phyloP scores from a whole-genome alignment of 2,888 invertebrate genomes.

The Luffia ferchaultella region DNA sequence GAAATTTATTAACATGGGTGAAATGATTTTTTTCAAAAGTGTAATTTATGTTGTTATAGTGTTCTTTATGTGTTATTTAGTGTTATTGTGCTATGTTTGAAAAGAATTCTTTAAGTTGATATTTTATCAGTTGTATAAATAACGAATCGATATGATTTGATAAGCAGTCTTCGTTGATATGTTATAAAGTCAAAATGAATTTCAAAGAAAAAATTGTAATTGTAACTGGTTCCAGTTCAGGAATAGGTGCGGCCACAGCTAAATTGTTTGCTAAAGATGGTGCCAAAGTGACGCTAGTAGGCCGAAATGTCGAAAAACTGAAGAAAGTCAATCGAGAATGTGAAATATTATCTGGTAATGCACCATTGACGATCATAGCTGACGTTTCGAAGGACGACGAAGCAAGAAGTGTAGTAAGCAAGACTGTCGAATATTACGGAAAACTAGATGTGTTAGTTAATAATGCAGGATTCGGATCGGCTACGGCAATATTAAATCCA shows the following conservation, averaged over 20 bases:
- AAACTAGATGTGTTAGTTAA: constrained; percentile 29
- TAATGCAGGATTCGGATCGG: constrained; percentile 21
- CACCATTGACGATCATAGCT: constrained; percentile 22
- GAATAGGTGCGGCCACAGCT: constrained; percentile 29
- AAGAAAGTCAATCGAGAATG: not conserved
- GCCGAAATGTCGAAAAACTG: constrained; percentile 18
- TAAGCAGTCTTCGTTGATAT: too few relatives aligned
- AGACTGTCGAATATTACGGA: constrained; percentile 21
- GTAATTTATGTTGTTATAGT: too few relatives aligned
- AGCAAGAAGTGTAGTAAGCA: constrained; percentile 20
- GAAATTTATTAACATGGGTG: too few relatives aligned
- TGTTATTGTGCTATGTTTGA: too few relatives aligned
- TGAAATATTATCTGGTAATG: constrained; percentile 13
- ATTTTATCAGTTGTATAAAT: too few relatives aligned
- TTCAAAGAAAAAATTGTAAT: constrained; percentile 22
- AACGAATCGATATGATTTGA: too few relatives aligned
- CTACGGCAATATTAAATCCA: constrained; percentile 17
- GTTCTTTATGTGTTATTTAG: too few relatives aligned
- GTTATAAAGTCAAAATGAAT: constrained; percentile 4
- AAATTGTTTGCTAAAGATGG: constrained; percentile 26
- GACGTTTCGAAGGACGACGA: constrained; percentile 25
- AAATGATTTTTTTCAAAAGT: too few relatives aligned
- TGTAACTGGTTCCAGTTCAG: constrained; percentile 29
- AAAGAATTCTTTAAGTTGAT: too few relatives aligned
- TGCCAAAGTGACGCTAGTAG: constrained; percentile 27